Base-by-base conservation (phyloP, 2,113 vertebrate genomes). In the Pseudopipra pipra region DNA sequence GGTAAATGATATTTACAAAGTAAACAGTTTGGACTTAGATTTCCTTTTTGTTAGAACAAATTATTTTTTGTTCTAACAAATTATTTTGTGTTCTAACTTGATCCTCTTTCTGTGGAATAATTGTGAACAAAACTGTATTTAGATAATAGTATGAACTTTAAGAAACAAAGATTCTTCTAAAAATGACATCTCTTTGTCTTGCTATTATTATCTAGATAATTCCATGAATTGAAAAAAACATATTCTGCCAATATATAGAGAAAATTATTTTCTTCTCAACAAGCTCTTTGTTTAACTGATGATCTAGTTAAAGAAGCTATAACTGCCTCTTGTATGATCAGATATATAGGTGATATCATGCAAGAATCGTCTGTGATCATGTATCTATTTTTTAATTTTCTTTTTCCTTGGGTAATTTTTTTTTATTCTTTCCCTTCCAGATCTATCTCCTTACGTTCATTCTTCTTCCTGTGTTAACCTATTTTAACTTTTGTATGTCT, bases 61-160 rank as follows among this genome's bases (percentile, higher is more conserved):
- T 93, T 44, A 87, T 77, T 89, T 35, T 94, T 87, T 96, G 59
- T 92, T 85, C 76, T 28, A 91, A 51, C 18, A 93, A 94, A 85
- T 93, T 44, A 87, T 87, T 77, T 89, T 35, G 14, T 27, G 14
- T 51, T 51, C 49, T 27, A 51, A 51, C 49, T 27, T 27, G 27
- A 51, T 51, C 77, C 31, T 92, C 37, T 90, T 87, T 95, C 37
- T 91, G 21, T 63, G 59, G 54, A 63, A 87, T 85, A 96, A 88
- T 28, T 89, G 78, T 37, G 62, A 75, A 62, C n/a, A 77, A 87
- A 52, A 85, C 30, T 89, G 8, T 39, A 91, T 92, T 71, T 83
- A 74, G 85, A 85, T 93, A 82, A 75, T 27, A 65, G 5, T 6
- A 7, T 44, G 39, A 67, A 9, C 23, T 92, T 5, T 24, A 83